phyloP scores from a whole-genome alignment of 1,140 invertebrate species.

The Araneus ventricosus region DNA sequence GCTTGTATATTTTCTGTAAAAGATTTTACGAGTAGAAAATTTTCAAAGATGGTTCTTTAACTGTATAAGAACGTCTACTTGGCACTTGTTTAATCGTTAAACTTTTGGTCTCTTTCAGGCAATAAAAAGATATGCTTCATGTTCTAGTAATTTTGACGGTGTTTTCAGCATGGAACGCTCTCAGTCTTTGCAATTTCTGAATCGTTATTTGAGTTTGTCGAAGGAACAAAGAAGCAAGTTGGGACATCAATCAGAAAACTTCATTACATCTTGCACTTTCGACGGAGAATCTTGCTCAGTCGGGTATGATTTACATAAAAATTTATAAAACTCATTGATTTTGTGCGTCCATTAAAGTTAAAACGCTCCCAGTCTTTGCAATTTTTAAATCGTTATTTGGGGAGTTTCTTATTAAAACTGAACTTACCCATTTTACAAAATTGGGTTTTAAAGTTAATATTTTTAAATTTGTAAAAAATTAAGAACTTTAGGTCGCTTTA shows the following conservation, averaged over 20 bases:
- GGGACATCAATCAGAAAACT: constrained; percentile 23
- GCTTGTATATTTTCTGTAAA: too few relatives aligned
- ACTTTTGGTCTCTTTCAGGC: constrained; percentile 37
- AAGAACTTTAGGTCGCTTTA: too few relatives aligned
- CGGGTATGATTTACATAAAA: background rate
- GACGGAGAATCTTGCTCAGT: constrained; percentile 52
- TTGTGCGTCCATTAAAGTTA: too few relatives aligned
- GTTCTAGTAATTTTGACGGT: constrained; percentile 53
- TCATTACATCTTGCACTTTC: constrained; percentile 39
- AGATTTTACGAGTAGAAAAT: too few relatives aligned
- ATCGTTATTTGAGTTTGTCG: background rate
- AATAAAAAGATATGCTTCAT: constrained; percentile 18
- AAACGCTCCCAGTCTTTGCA: background rate
- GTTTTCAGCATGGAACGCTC: constrained; percentile 6
- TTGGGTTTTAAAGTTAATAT: too few relatives aligned
- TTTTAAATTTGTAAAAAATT: too few relatives aligned
- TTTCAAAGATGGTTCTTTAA: too few relatives aligned
- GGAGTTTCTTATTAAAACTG: too few relatives aligned
- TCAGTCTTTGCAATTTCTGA: constrained; percentile 9
- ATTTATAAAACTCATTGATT: background rate
- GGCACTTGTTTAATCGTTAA: too few relatives aligned
- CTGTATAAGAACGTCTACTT: too few relatives aligned
- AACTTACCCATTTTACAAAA: too few relatives aligned
- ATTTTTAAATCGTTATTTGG: constrained; percentile 6
- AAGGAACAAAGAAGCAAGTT: background rate